These are phyloP conservation scores for Listrodromus nycthemerus DNA, from an alignment of 2,888 invertebrate species.

Conservation along the genomic window DNA sequence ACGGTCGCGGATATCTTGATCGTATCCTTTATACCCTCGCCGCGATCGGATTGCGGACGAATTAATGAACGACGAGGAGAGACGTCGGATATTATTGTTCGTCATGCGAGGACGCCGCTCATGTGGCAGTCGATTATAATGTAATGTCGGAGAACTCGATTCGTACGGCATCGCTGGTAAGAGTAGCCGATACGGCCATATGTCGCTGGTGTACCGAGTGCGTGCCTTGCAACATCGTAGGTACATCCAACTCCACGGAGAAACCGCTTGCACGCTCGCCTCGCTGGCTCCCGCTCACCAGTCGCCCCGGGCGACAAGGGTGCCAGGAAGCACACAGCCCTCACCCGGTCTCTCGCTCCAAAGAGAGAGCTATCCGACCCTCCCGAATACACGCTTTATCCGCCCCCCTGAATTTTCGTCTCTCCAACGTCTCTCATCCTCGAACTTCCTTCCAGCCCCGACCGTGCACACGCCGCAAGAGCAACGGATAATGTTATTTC, in stretches of 20 bases:
- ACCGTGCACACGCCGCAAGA: slow-evolving; percentile 68
- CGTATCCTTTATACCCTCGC: slow-evolving; percentile 24
- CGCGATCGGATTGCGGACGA: slow-evolving; percentile 59
- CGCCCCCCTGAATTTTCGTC: slow-evolving; percentile 78
- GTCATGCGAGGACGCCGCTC: slow-evolving; percentile 67
- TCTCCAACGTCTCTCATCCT: slow-evolving; percentile 43
- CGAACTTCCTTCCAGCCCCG: not conserved
- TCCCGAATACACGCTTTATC: slow-evolving; percentile 75
- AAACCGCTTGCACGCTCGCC: slow-evolving; percentile 60
- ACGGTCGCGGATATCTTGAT: slow-evolving; percentile 52
- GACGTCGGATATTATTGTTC: slow-evolving; percentile 45
- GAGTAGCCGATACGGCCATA: slow-evolving; percentile 77
- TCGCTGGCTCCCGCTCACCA: slow-evolving; percentile 72
- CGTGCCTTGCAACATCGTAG: slow-evolving; percentile 31
- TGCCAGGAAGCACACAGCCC: slow-evolving; percentile 67
- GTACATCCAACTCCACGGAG: slow-evolving; percentile 33
- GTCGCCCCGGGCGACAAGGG: slow-evolving; percentile 78
- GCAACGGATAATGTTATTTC: slow-evolving; percentile 79
- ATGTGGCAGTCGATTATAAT: slow-evolving; percentile 74
- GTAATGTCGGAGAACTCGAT: slow-evolving; percentile 9
- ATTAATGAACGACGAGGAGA: slow-evolving; percentile 54
- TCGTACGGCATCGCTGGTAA: slow-evolving; percentile 58
- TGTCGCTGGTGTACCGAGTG: slow-evolving; percentile 72
- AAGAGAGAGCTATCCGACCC: slow-evolving; percentile 22
- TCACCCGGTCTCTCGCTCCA: not conserved